Evolutionary conservation across 2,797 vertebrate genomes (phyloP).

Genomic region (Bradypodion pumilum): DNA sequence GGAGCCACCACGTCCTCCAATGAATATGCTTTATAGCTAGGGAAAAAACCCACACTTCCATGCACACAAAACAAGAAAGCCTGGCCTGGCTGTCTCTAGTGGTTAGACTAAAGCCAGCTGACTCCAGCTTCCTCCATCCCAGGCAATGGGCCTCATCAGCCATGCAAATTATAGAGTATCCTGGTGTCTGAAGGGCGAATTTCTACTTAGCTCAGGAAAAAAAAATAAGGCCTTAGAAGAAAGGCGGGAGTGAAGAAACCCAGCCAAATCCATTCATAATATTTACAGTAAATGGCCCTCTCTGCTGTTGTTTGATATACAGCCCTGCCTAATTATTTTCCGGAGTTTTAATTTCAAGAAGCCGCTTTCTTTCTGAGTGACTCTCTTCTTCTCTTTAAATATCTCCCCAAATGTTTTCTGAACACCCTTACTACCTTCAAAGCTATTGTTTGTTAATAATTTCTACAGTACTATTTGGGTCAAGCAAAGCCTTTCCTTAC

Average conservation of each 20-base stretch:
- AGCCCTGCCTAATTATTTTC: slow-evolving; percentile 71
- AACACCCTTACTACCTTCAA: not conserved
- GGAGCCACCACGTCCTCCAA: slow-evolving; percentile 16
- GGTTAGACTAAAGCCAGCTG: slow-evolving; percentile 73
- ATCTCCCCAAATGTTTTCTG: slow-evolving; percentile 44
- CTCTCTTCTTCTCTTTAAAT: slow-evolving; percentile 40
- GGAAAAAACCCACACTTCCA: slow-evolving; percentile 34
- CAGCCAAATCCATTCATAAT: slow-evolving; percentile 83
- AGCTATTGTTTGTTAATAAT: not conserved
- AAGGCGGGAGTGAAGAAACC: slow-evolving; percentile 75
- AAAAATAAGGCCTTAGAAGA: slow-evolving; percentile 74
- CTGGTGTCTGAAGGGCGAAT: slow-evolving; percentile 74
- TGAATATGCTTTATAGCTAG: slow-evolving; percentile 46
- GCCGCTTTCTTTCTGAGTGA: slow-evolving; percentile 5
- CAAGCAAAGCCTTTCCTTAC: not conserved
- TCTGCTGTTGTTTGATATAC: slow-evolving; percentile 73
- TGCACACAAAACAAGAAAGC: slow-evolving; percentile 39
- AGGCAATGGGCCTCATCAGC: slow-evolving; percentile 75
- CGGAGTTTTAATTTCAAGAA: slow-evolving; percentile 66
- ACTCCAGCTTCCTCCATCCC: slow-evolving; percentile 76
- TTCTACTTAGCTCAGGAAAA: slow-evolving; percentile 67
- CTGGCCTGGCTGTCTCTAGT: slow-evolving; percentile 74
- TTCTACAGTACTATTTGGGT: not conserved
- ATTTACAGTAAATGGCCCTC: slow-evolving; percentile 81
- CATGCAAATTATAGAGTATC: slow-evolving; percentile 83